Conservation (phyloP, 1,140 invertebrate genomes). For the Cyclargus thomasi region DNA sequence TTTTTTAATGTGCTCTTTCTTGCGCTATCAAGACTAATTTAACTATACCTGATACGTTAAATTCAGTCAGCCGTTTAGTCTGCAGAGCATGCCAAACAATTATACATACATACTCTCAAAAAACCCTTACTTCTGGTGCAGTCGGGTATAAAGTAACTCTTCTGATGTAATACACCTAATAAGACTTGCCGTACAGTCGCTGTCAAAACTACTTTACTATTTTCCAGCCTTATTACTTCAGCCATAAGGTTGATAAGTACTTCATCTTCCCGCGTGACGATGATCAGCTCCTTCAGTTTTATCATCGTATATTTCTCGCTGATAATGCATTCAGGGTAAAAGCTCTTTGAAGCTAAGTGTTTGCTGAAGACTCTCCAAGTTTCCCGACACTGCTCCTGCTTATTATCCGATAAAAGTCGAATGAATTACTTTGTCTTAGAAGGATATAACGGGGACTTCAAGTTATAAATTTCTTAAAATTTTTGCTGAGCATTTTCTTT, state of each 20-base stretch:
- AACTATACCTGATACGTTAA: no score
- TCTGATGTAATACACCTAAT: no score
- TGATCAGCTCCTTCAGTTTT: slow-evolving; percentile 13
- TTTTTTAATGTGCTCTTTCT: no score
- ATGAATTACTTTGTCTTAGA: slow-evolving; percentile 4
- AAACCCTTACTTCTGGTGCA: no score
- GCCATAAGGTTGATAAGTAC: not conserved
- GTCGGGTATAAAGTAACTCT: no score
- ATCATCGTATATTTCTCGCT: slow-evolving; percentile 9
- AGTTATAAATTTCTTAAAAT: slow-evolving; percentile 1
- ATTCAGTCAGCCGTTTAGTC: no score
- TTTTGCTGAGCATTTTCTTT: not conserved
- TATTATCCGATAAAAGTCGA: not conserved
- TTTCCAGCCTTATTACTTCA: not conserved
- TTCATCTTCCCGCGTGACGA: not conserved
- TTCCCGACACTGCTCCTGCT: slow-evolving; percentile 1
- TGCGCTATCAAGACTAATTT: no score
- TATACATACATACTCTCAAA: no score
- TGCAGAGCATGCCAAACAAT: no score
- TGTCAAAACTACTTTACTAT: no score
- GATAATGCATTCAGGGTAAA: slow-evolving; percentile 3
- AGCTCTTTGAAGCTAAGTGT: slow-evolving; percentile 12
- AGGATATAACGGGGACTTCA: slow-evolving; percentile 8
- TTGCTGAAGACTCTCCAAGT: slow-evolving; percentile 2
- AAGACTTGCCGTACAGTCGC: no score